Evolutionary conservation across 2,113 vertebrate genomes (phyloP), one percentile per base, ranked within the genome.

Genomic region (Alosa alosa): DNA sequence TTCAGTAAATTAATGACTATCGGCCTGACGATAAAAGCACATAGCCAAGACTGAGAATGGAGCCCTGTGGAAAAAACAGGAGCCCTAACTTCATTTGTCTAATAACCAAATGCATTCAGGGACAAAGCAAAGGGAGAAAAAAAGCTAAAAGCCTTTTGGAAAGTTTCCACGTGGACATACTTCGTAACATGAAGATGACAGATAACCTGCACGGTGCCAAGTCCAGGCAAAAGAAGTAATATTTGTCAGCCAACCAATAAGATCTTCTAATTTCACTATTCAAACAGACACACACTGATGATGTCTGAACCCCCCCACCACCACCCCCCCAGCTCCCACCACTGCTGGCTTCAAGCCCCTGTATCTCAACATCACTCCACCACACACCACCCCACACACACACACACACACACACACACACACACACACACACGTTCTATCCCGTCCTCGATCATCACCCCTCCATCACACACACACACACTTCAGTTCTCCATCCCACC

Each of bases 1-100:
- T 97, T 97, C 95, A 96, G 96, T 97, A 97, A 97, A 97, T 97
- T 95, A 97, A 97, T 97, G 96, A 97, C 96, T 97, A 96, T 96
- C 95, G 96, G 96, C 95, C 96, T 96, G 96, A 96, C 96, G 95
- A 96, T 96, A 96, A 97, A 96, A 97, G 96, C 95, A 96, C 94
- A 94, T 95, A 95, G 95, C 95, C 94, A 96, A 94, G 95, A 97
- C 96, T 96, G 93, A 95, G 94, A 97, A 96, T 95, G 94, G 96
- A 96, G 94, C 94, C 92, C 50, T 91, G 94, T 93, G 95, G 95
- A 95, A 49, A 6, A 52, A 52, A 15, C 13, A 17, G 15, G 1
- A 3, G 11, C 50, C 94, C 95, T 94, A 93, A 94, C 94, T 94
- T 94, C 95, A 95, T 96, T 96, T 96, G 94, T 96, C 94, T 95